Base-by-base conservation (phyloP, 1,140 invertebrate species). In the Watersipora subatra region DNA sequence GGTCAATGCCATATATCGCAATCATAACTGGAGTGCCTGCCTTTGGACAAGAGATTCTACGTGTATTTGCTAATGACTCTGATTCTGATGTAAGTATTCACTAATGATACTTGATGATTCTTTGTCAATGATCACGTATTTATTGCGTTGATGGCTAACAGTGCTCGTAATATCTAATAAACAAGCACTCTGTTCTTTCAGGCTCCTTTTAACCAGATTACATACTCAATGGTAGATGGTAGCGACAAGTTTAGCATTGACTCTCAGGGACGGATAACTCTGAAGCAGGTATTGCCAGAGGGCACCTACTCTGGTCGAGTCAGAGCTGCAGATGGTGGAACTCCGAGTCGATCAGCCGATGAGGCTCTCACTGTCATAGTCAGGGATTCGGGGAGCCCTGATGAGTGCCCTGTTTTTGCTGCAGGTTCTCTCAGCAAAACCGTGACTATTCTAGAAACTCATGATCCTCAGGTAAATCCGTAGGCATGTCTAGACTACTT, bases 141-240 rank as follows among this genome's bases (percentile, higher is more conserved):
- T 46, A 46, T 12, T 46, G 7, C n/a, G 34, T n/a, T 46, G 34
- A 46, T 12, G 34, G 7, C 34, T 46, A 7, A 7, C n/a, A 46
- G 34, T 12, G 34, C 34, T 46, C 7, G n/a, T n/a, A 46, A 46
- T n/a, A 12, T 12, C 34, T 46, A 12, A 46, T 46, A 46, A 46
- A 46, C 7, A 46, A 46, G n/a, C n/a, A 46, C 7, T 46, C 34
- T 12, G 34, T 61, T 66, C 57, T 69, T 68, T 19, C 65, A 75
- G 74, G 57, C 59, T 61, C 72, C 71, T 55, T 75, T 68, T 63
- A 68, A 70, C 57, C 56, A 2, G 12, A 46, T 75, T 17, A 66
- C 34, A n/a, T 75, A 74, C 65, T 57, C 34, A 30, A 73, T 75
- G 25, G 72, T 77, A 67, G 75, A 75, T 19, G 76, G 78, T 70